These are phyloP conservation scores for Temnothorax rugatulus DNA, from an alignment of 2,888 invertebrate genomes.

Conservation along the genomic window DNA sequence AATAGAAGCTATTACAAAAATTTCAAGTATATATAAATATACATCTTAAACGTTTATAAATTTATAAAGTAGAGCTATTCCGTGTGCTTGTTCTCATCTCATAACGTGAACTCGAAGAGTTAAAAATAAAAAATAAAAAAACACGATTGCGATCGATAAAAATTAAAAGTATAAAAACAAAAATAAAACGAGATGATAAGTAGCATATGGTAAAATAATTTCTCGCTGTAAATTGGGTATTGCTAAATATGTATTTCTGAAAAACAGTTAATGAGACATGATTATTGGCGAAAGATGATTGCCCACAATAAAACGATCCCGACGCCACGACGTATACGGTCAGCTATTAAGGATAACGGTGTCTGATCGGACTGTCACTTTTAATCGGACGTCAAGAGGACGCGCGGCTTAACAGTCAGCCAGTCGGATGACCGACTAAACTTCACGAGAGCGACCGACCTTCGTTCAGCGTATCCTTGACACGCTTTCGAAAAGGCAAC, in stretches of 20 bases:
- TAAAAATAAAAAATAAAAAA: neutral
- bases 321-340: neutral
- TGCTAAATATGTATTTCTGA: neutral
- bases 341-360: slow-evolving; percentile 8
- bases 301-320: neutral
- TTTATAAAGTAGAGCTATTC: neutral
- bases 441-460: slow-evolving; percentile 43
- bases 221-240: neutral
- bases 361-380: slow-evolving; percentile 17
- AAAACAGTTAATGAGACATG: neutral
- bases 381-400: neutral
- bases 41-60: slow-evolving; percentile 1
- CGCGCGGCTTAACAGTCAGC: slow-evolving; percentile 13
- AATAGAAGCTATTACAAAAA: neutral
- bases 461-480: slow-evolving; percentile 42
- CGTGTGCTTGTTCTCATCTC: neutral
- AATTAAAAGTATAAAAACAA: neutral
- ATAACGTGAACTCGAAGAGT: neutral
- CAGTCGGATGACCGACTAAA: slow-evolving; percentile 47
- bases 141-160: neutral
- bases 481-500: slow-evolving; percentile 44
- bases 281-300: neutral
- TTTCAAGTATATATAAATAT: neutral
- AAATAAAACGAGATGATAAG: neutral
- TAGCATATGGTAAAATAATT: neutral